A percentile compares a stretch with the other conserved stretches of the same genome.
Evolutionary conservation across 2,797 vertebrate genomes (phyloP).

Genomic region (Pseudotriccus pelzelni): DNA sequence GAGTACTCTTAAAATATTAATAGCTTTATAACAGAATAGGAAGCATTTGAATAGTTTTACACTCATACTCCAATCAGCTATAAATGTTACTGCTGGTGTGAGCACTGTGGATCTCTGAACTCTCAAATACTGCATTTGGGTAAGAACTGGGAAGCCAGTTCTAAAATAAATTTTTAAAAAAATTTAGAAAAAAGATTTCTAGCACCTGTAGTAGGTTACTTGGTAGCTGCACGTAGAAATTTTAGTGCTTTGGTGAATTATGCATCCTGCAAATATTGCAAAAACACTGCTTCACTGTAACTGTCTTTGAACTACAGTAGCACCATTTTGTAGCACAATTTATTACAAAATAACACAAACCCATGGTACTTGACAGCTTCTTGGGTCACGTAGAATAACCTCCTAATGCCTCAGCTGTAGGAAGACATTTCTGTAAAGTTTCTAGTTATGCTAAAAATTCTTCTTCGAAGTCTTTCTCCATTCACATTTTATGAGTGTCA

Average conservation of each 20-base stretch:
- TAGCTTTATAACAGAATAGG: background rate
- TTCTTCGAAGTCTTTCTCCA: background rate
- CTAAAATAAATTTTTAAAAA: background rate
- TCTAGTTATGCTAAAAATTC: background rate
- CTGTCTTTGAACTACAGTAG: background rate
- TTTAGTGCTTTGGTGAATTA: background rate
- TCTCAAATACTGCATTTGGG: background rate
- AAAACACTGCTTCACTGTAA: background rate
- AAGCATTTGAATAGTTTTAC: background rate
- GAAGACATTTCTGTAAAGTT: background rate
- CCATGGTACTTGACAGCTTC: background rate
- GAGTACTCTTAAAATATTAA: background rate
- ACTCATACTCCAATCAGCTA: background rate
- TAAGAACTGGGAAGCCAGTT: background rate
- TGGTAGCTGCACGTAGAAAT: background rate
- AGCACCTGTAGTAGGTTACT: background rate
- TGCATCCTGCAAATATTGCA: background rate
- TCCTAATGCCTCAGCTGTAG: background rate
- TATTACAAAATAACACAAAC: background rate
- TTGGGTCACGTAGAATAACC: accelerated
- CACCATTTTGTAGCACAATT: background rate
- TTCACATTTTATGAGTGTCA: background rate
- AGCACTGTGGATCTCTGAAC: background rate
- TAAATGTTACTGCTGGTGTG: background rate
- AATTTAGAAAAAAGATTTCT: background rate